phyloP scores from a whole-genome alignment of 2,888 invertebrate species.

The Dicycla oo region DNA sequence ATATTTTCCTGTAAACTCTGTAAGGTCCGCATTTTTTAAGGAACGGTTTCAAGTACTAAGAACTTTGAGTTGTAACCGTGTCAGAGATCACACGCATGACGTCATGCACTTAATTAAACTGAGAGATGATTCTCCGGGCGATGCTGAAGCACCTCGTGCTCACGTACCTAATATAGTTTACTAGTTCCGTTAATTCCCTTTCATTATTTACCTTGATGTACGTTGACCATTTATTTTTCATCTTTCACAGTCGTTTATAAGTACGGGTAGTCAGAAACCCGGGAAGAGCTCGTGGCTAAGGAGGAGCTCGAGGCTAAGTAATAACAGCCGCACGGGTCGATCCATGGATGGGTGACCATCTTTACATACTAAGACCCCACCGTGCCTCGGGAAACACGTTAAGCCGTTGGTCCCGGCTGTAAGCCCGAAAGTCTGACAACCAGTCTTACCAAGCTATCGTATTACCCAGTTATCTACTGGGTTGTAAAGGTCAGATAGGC shows the following conservation, averaged over 20 bases:
- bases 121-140: slow-evolving; percentile 8
- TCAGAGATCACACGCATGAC: slow-evolving; percentile 15
- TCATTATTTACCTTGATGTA: neutral
- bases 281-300: too few species aligned
- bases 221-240: neutral
- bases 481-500: neutral
- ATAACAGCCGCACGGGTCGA: too few species aligned
- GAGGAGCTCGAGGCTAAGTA: too few species aligned
- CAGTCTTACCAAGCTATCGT: neutral
- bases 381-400: too few species aligned
- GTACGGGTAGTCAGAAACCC: neutral
- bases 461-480: neutral
- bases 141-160: neutral
- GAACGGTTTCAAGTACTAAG: neutral
- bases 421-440: neutral
- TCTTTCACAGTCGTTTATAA: neutral
- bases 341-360: too few species aligned
- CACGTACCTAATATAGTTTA: neutral
- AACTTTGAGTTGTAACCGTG: slow-evolving; percentile 8
- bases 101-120: slow-evolving; percentile 32
- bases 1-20: neutral
- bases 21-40: neutral
- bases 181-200: slow-evolving; percentile 1
- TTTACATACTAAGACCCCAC: too few species aligned
- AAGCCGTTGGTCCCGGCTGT: too few species aligned